Conservation (phyloP, 2,888 invertebrate genomes). For the Muscina levida region DNA sequence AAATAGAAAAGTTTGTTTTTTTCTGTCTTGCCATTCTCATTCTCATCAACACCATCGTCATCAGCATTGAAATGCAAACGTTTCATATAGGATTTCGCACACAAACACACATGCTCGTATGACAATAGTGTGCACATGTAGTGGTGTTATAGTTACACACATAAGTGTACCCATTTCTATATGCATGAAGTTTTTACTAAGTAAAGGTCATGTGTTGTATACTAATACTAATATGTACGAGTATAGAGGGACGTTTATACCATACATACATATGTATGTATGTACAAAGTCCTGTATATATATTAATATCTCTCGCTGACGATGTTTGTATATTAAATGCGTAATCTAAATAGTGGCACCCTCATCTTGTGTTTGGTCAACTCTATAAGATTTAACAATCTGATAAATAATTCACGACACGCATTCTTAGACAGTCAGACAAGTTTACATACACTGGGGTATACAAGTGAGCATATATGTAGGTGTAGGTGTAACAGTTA, state of each 20-base stretch:
- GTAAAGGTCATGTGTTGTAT: slow-evolving; percentile 12
- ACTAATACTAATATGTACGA: neutral
- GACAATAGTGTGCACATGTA: slow-evolving; percentile 9
- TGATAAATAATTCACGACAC: slow-evolving; percentile 62
- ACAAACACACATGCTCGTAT: neutral
- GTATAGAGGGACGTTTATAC: neutral
- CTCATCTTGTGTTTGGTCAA: slow-evolving; percentile 57
- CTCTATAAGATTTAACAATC: slow-evolving; percentile 56
- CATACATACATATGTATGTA: neutral
- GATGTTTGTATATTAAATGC: slow-evolving; percentile 52
- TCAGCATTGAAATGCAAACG: neutral
- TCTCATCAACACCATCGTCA: neutral
- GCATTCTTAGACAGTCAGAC: slow-evolving; percentile 55
- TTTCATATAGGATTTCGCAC: slow-evolving; percentile 2
- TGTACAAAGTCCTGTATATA: neutral
- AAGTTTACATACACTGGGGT: slow-evolving; percentile 21
- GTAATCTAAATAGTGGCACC: slow-evolving; percentile 58
- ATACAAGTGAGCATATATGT: neutral
- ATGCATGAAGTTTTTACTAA: slow-evolving; percentile 12
- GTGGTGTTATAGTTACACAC: too few relatives aligned
- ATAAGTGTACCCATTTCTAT: neutral
- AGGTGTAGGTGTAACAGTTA: neutral
- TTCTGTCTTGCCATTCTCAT: neutral
- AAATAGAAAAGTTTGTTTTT: slow-evolving; percentile 33
- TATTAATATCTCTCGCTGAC: neutral